Base-by-base conservation (phyloP, 2,888 invertebrate species). In the Tiliacea citrago region DNA sequence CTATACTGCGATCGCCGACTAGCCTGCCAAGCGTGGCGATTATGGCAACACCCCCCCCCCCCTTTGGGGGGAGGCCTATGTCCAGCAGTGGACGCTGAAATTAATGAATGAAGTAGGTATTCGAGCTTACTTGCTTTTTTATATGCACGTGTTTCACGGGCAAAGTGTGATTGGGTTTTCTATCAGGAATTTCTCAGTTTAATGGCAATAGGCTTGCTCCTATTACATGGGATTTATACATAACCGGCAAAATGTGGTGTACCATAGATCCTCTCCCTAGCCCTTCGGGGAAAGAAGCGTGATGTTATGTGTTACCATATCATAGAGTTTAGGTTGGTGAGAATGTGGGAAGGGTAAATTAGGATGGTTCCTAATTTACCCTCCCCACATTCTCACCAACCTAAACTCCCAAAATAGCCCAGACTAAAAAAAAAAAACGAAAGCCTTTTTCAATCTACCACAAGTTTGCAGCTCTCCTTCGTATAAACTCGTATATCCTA, bases 401-500 rank as follows among this genome's bases (percentile, higher is more conserved):
- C n/a, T 45, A 6, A 45, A 55, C 13, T 39, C 10, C 18, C 21
- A 62, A 51, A n/a, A 35, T 18, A 29, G 58, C 21, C 47, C 42
- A 49, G 9, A 53, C 29, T 58, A 0, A 29, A n/a, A n/a, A n/a
- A 29, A 39, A 66, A 29, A 45, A 58, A 45, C n/a, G 51, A 42
- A 29, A 74, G 13, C 68, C 62, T 76, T 72, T 81, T 78, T 83
- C 68, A 69, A 81, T 81, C 47, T 72, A 69, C 83, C 66, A 13
- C 53, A 78, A 83, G 81, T 78, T 58, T 66, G 68, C 61, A 24
- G 53, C 12, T 49, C 47, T 39, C 45, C 66, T 57, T 21, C 45
- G 47, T 73, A 73, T 49, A 69, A 65, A 61, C 73, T 73, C 62
- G n/a, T 53, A 47, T 51, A n/a, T 51, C 24, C 65, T 57, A 68